Conservation (phyloP, 2,113 vertebrate genomes). For the Brevimyrus niger region DNA sequence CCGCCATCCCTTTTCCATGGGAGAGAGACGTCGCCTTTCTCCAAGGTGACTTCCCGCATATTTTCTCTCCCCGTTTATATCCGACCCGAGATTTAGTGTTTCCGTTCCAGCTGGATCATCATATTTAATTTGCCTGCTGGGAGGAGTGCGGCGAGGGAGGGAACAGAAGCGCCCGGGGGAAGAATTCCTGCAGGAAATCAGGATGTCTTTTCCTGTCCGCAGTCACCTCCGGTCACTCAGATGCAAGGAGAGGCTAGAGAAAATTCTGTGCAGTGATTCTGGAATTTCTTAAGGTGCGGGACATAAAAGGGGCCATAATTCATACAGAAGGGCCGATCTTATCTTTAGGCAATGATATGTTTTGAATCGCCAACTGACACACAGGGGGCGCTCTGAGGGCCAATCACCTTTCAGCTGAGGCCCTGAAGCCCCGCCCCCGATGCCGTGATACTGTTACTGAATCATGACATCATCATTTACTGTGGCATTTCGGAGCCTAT, state of each 20-base stretch:
- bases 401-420: neutral
- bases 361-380: neutral
- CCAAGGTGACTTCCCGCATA: conserved; percentile 25
- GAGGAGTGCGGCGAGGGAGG: neutral
- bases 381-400: neutral
- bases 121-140: conserved; percentile 24
- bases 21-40: neutral
- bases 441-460: neutral
- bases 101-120: conserved; percentile 21
- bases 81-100: conserved; percentile 17
- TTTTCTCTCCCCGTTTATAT: neutral
- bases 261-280: neutral
- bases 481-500: neutral
- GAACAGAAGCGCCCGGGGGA: conserved; percentile 18
- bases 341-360: neutral
- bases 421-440: neutral
- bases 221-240: neutral
- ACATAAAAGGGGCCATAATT: neutral
- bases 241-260: neutral
- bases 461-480: neutral
- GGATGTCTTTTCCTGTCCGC: neutral
- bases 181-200: neutral
- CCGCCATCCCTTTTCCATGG: neutral
- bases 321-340: neutral
- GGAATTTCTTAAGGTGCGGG: neutral